These are phyloP conservation scores for Charaxes varanes DNA, from an alignment of 1,140 invertebrate species.

Conservation along the genomic window DNA sequence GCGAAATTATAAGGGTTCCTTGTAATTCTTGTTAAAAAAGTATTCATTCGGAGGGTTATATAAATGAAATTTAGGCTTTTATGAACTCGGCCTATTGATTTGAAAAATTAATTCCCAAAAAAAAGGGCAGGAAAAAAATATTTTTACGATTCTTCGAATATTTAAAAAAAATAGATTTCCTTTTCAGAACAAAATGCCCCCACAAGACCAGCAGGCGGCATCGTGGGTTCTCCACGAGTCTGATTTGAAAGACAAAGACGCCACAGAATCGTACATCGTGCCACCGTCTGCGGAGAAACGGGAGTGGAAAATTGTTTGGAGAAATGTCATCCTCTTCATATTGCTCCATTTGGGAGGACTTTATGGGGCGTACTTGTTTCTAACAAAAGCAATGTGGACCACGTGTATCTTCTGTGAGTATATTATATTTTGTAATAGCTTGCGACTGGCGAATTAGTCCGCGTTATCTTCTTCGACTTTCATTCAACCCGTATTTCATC, in stretches of 20 bases:
- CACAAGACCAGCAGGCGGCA: slow-evolving; percentile 38
- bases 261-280: slow-evolving; percentile 18
- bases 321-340: slow-evolving; percentile 83
- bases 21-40: no score
- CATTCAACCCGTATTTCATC: no score
- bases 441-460: no score
- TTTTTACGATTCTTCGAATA: no score
- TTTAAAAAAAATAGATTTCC: no score
- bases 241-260: slow-evolving; percentile 35
- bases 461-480: no score
- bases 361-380: slow-evolving; percentile 81
- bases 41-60: no score
- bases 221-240: slow-evolving; percentile 46
- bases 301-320: slow-evolving; percentile 81
- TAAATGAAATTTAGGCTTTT: no score
- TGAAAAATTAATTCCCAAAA: no score
- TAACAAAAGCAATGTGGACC: slow-evolving; percentile 78
- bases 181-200: slow-evolving; percentile 44
- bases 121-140: no score
- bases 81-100: no score
- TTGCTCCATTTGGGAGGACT: slow-evolving; percentile 82
- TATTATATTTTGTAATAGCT: neutral
- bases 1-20: no score
- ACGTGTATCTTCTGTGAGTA: slow-evolving; percentile 81
- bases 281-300: slow-evolving; percentile 56